Evolutionary conservation across 2,797 vertebrate species (phyloP).

Genomic region (Chiroxiphia lanceolata): DNA sequence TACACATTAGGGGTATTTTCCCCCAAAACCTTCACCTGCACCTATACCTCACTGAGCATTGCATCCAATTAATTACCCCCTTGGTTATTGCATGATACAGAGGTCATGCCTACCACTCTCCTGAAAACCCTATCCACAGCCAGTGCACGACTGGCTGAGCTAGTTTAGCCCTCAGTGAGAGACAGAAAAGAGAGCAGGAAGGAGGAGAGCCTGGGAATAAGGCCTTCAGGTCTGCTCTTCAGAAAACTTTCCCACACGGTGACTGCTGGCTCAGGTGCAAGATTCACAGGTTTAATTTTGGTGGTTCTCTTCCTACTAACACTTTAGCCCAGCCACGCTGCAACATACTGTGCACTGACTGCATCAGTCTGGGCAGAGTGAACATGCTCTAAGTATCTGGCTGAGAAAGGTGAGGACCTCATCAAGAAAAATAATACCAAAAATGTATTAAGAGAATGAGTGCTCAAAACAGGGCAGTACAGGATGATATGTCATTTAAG

Average conservation of each 20-base stretch:
- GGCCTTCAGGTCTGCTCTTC: neutral
- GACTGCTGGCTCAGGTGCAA: neutral
- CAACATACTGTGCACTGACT: neutral
- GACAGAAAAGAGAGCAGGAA: neutral
- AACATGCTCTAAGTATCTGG: accelerated
- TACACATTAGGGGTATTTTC: neutral
- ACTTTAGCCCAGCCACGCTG: neutral
- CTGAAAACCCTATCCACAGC: neutral
- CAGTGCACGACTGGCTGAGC: neutral
- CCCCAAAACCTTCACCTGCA: neutral
- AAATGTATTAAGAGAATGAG: neutral
- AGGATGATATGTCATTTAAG: neutral
- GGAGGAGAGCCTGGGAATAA: neutral
- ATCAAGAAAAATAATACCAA: neutral
- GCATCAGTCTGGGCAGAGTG: accelerated
- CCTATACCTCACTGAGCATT: neutral
- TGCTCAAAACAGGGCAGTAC: neutral
- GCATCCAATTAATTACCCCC: neutral
- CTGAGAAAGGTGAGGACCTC: neutral
- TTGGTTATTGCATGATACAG: neutral
- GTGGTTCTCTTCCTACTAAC: neutral
- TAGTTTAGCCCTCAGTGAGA: neutral
- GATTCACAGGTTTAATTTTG: neutral
- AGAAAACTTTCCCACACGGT: neutral
- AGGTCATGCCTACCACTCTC: neutral